Base-by-base conservation (phyloP, 2,113 vertebrate species). In the Amphilophus citrinellus region DNA sequence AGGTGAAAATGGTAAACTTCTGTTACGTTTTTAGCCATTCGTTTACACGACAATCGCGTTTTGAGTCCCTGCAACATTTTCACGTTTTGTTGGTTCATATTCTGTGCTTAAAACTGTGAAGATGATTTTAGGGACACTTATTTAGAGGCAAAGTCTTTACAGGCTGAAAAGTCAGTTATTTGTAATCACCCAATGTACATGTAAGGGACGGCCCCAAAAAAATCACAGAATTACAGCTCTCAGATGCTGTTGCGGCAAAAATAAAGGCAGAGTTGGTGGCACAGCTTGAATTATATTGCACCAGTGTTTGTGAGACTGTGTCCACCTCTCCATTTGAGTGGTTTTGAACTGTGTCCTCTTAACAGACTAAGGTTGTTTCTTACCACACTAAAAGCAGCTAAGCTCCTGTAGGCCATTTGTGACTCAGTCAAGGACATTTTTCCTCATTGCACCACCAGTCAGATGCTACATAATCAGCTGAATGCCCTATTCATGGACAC, bases 361-460 rank as follows among this genome's bases (percentile, higher is more conserved):
- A 9, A 82, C 53, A 56, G 47, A 79, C 35, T 42, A 88, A 87
- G 87, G 85, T 84, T 2, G 27, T 79, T 7, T 71, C 37, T 39
- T 87, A 76, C 79, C 7, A 47, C 85, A 50, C 35, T 57, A 30
- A 37, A 79, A 71, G 61, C 22, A 66, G 73, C 27, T 66, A 77
- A 77, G 30, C 22, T 66, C 42, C 76, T 42, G 42, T 10, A 53
- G 86, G 53, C 76, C 44, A 13, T 50, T 77, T 79, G 27, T 92
- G 75, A 82, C 47, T 84, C 27, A 61, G 62, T 66, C 61, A 85
- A 92, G 84, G 88, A 82, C 86, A 56, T 13, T 80, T 37, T 57
- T 37, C n/a, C 7, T 85, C 77, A 39, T 14, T 47, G 71, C 78
- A 85, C 65, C 79, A 80, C 13, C 79, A 58, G 68, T 24, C n/a